Evolutionary conservation across 2,888 invertebrate genomes (phyloP), one percentile per base, ranked within the genome.

Genomic region (Monoplex corrugatus): DNA sequence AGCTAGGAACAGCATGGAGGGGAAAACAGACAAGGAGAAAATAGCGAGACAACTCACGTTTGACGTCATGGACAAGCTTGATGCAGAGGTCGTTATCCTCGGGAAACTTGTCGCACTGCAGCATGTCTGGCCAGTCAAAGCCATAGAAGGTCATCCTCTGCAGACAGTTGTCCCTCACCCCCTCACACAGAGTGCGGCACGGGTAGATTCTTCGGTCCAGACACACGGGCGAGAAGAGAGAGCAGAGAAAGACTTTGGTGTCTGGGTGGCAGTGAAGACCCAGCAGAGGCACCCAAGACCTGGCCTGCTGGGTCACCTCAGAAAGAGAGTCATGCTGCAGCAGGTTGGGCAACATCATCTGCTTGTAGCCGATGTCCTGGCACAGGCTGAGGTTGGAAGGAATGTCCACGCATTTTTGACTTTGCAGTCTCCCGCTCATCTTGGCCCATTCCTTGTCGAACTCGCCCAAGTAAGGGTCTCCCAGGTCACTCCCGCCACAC

Each of bases 281-380:
- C 44, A 97, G 95, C 68, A 97, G 96, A 23, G 97, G 97, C 86
- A 97, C 96, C 97, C 97, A 97, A 8, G 97, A 96, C 89, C 96
- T 95, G 16, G 97, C 96, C 92, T 97, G 97, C 90, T 96, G 95
- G 35, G 96, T 96, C 87, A 96, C 97, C 93, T 97, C 97, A 86
- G 96, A 96, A 92, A 97, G 94, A 10, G 97, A 97, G 93, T 97
- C 97, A 95, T 97, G 97, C 83, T 97, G 97, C 91, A 97, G 96
- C 19, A 97, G 96, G 95, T 97, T 97, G n/a, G 97, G 97, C 91
- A 97, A 95, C 89, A 97, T 95, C 97, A 97, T 97, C 94, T 96
- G 96, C 43, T 94, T 95, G 95, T 97, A 97, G 92, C 97, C 97
- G 91, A 97, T 97, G 90, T 96, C 96, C 92, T 96, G 96, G 94